phyloP scores from a whole-genome alignment of 1,140 invertebrate genomes.

The Rhynchophorus ferrugineus region DNA sequence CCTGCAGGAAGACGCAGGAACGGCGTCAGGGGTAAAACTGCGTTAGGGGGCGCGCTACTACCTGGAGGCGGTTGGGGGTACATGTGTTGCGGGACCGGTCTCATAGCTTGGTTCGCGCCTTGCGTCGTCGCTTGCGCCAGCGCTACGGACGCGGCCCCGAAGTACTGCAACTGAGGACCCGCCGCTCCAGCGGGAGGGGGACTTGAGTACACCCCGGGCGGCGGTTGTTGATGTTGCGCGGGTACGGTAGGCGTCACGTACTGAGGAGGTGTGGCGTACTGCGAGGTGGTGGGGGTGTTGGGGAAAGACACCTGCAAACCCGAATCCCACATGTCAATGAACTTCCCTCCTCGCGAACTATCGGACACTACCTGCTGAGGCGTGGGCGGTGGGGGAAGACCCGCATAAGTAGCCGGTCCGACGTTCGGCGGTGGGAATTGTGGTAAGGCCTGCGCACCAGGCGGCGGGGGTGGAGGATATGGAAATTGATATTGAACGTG shows the following conservation, averaged over 20 bases:
- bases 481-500: constrained; percentile 46
- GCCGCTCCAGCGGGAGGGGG: constrained; percentile 17
- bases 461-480: constrained; percentile 36
- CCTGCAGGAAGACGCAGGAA: constrained; percentile 5
- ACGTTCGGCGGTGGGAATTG: constrained; percentile 19
- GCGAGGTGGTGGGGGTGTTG: constrained; percentile 26
- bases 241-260: constrained; percentile 14
- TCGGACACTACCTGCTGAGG: constrained; percentile 4
- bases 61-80: constrained; percentile 29
- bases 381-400: constrained; percentile 31
- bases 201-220: constrained; percentile 13
- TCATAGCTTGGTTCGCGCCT: no score
- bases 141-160: constrained; percentile 33
- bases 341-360: not conserved
- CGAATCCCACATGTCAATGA: not conserved
- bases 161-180: constrained; percentile 36
- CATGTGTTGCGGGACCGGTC: constrained; percentile 33
- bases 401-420: constrained; percentile 22
- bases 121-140: constrained; percentile 30
- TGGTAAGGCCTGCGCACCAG: constrained; percentile 24
- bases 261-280: constrained; percentile 23
- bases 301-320: constrained; percentile 8
- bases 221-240: constrained; percentile 11
- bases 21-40: not conserved
- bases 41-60: not conserved